Evolutionary conservation across 2,113 vertebrate species (phyloP).

Genomic region (Emydocephalus ijimae): DNA sequence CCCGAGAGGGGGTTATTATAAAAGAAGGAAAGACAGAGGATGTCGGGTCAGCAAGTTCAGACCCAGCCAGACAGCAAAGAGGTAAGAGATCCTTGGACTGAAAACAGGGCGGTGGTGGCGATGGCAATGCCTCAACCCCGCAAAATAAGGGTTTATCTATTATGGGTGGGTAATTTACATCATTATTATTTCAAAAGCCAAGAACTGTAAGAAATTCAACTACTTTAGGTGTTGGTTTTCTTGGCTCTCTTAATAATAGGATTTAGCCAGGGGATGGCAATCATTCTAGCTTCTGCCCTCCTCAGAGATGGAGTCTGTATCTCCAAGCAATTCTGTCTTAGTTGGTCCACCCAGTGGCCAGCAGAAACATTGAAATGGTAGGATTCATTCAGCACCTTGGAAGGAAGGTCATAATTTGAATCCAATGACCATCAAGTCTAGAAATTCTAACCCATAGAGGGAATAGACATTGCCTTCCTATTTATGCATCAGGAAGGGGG

Average conservation of each 20-base stretch:
- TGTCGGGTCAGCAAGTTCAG: slow-evolving; percentile 61
- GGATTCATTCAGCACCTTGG: background rate
- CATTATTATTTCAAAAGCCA: background rate
- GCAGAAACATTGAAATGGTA: background rate
- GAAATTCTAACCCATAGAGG: background rate
- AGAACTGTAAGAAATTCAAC: background rate
- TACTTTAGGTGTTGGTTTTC: background rate
- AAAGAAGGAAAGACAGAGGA: slow-evolving; percentile 60
- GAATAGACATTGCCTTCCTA: background rate
- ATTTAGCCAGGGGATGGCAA: background rate
- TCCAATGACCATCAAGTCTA: background rate
- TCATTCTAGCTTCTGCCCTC: background rate
- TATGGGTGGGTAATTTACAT: background rate
- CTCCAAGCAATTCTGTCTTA: background rate
- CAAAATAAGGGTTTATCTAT: background rate
- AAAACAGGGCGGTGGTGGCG: background rate
- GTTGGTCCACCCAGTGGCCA: slow-evolving; percentile 15
- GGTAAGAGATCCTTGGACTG: slow-evolving; percentile 25
- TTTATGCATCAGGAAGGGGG: background rate
- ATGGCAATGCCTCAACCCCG: background rate
- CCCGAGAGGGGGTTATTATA: slow-evolving; percentile 58
- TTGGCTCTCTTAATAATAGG: background rate
- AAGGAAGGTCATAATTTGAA: background rate
- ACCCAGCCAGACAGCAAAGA: slow-evolving; percentile 30
- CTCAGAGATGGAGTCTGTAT: background rate